Percentiles rank a stretch among this genome's conserved stretches.
Evolutionary conservation across 2,797 vertebrate genomes (phyloP).

Genomic region (Thunnus albacares): DNA sequence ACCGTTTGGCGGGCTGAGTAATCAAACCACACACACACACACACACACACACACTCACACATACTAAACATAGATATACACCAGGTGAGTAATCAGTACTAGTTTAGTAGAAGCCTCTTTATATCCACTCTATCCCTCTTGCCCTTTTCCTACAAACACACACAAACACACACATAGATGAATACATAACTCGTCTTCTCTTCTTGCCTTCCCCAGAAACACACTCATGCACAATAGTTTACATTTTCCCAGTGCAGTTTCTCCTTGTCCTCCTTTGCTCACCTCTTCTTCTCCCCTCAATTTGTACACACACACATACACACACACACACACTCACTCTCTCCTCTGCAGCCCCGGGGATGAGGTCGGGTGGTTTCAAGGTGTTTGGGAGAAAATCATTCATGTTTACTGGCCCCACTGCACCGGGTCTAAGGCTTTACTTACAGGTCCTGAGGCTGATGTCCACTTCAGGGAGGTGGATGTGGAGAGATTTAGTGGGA

Average conservation of each 20-base stretch:
- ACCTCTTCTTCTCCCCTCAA: conserved; percentile 19
- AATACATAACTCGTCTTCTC: conserved; percentile 2
- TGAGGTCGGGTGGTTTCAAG: conserved; percentile 55
- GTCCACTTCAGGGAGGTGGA: conserved; percentile 51
- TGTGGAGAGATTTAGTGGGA: conserved; percentile 62
- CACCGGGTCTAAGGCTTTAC: conserved; percentile 57
- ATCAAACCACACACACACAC: conserved; percentile 46
- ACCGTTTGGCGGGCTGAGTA: conserved; percentile 49
- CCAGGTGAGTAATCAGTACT: conserved; percentile 46
- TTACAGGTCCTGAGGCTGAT: conserved; percentile 61
- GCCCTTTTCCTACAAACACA: neutral
- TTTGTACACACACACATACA: neutral
- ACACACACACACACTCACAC: conserved; percentile 34
- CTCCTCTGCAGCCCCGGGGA: conserved; percentile 37
- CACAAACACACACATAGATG: neutral
- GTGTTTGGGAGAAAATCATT: conserved; percentile 70
- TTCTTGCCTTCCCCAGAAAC: conserved; percentile 9
- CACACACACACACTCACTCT: conserved; percentile 6
- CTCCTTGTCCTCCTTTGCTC: conserved; percentile 37
- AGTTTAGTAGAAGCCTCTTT: conserved; percentile 28
- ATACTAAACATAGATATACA: neutral
- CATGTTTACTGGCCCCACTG: conserved; percentile 61
- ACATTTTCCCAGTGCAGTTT: conserved; percentile 25
- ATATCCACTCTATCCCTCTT: conserved; percentile 16
- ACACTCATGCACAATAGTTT: conserved; percentile 10